Evolutionary conservation across 2,888 invertebrate species (phyloP).

Genomic region (Graphium colonna): DNA sequence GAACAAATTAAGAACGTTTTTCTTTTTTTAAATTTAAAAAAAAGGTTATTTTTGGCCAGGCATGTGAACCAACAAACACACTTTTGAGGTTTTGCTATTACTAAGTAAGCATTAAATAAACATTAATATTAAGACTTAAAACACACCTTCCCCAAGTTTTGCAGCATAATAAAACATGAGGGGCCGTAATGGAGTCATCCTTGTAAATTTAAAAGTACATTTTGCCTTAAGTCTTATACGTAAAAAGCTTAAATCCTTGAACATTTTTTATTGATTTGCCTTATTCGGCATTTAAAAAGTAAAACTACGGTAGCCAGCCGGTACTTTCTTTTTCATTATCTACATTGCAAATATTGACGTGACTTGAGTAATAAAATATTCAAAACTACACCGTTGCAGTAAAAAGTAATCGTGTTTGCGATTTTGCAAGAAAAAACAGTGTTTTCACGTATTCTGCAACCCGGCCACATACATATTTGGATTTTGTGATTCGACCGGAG

Average conservation of each 20-base stretch:
- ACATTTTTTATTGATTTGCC: not conserved
- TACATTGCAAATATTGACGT: constrained; percentile 22
- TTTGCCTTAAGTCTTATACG: no score
- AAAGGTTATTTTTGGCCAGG: no score
- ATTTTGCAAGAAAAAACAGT: constrained; percentile 12
- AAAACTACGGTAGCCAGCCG: not conserved
- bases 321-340: constrained; percentile 22
- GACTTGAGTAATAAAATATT: constrained; percentile 21
- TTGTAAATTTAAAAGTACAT: not conserved
- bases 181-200: no score
- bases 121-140: no score
- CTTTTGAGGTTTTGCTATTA: no score
- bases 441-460: constrained; percentile 17
- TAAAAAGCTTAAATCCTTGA: not conserved
- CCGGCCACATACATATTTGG: constrained; percentile 14
- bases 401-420: constrained; percentile 20
- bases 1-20: no score
- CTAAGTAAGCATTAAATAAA: no score
- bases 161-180: no score
- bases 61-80: no score
- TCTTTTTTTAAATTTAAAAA: no score
- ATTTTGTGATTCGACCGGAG: not conserved
- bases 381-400: constrained; percentile 17
- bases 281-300: constrained; percentile 6
- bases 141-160: no score